Conservation (phyloP, 2,113 vertebrate species). For the Desmodus rotundus region DNA sequence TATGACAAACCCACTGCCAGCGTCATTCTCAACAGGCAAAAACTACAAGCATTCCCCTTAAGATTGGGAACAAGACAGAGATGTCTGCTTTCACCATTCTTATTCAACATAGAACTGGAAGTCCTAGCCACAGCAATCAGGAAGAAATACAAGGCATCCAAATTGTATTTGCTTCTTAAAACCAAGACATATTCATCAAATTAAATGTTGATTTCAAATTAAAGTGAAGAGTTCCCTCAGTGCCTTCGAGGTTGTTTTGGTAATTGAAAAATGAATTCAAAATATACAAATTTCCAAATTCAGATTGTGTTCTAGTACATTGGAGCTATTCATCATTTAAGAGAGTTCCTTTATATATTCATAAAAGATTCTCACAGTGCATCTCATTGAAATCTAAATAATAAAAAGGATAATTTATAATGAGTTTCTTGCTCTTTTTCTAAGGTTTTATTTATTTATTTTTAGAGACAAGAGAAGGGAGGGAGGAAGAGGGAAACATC, state of each 20-base stretch:
- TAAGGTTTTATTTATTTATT: too few relatives aligned
- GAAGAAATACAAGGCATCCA: too few relatives aligned
- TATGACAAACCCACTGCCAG: too few relatives aligned
- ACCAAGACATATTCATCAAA: neutral
- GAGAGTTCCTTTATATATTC: neutral
- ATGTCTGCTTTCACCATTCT: too few relatives aligned
- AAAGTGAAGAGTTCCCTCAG: neutral
- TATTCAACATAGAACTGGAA: too few relatives aligned
- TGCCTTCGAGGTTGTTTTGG: neutral
- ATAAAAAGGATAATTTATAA: neutral
- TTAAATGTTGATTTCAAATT: neutral
- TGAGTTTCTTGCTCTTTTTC: neutral
- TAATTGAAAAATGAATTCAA: neutral
- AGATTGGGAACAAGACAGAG: too few relatives aligned
- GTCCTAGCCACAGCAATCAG: too few relatives aligned
- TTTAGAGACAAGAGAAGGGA: too few relatives aligned
- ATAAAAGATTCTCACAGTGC: neutral
- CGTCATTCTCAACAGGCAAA: too few relatives aligned
- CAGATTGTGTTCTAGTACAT: neutral
- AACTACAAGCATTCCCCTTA: too few relatives aligned
- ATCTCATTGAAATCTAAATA: conserved; percentile 19
- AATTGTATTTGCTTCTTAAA: neutral
- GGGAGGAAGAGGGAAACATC: too few relatives aligned
- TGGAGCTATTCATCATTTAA: neutral
- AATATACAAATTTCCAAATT: neutral